phyloP scores from a whole-genome alignment of 2,797 vertebrate genomes.

The Rousettus madagascariensis region DNA sequence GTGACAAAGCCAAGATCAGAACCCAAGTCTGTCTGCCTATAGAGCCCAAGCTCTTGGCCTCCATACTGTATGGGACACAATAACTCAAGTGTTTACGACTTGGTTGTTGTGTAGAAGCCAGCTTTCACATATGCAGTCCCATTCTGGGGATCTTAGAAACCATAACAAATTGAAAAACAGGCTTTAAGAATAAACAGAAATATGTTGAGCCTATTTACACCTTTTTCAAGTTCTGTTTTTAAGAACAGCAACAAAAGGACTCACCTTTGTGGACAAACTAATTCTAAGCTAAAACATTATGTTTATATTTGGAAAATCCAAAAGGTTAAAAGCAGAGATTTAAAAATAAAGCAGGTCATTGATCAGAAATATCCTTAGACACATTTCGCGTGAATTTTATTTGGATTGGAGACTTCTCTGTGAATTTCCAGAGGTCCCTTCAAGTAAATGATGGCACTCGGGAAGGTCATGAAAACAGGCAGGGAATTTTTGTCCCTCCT shows the following conservation, averaged over 20 bases:
- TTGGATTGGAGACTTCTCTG: slow-evolving; percentile 2
- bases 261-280: not conserved
- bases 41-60: not conserved
- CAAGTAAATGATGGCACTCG: not conserved
- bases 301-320: not conserved
- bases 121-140: not conserved
- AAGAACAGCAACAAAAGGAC: not conserved
- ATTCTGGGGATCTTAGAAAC: not conserved
- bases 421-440: not conserved
- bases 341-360: slow-evolving; percentile 10
- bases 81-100: no score
- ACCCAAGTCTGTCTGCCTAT: not conserved
- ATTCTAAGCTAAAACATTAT: not conserved
- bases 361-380: not conserved
- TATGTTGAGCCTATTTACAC: not conserved
- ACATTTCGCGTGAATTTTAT: not conserved
- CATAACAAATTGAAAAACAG: not conserved
- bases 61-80: fast-evolving
- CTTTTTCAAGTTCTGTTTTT: not conserved
- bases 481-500: not conserved
- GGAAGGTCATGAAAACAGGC: not conserved
- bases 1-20: not conserved
- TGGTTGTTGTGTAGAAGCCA: not conserved
- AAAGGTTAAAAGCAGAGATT: not conserved
- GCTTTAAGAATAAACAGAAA: not conserved